These are phyloP conservation scores for Melanchra persicariae DNA, from an alignment of 2,888 invertebrate genomes.

Conservation along the genomic window DNA sequence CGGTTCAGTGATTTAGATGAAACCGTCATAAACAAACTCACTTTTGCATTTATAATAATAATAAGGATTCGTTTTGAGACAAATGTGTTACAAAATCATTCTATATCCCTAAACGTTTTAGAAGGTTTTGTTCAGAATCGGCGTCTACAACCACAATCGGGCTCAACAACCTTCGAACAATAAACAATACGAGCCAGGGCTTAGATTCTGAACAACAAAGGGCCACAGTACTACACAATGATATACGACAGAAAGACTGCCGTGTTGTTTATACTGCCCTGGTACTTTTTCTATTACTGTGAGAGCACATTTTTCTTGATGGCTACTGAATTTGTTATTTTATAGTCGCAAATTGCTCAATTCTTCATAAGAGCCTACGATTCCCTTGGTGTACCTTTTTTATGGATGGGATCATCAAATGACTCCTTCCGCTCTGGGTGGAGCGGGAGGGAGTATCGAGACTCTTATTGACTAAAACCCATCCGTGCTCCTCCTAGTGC, in stretches of 20 bases:
- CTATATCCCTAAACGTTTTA: conserved; percentile 21
- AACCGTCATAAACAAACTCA: too few relatives aligned
- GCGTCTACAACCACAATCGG: conserved; percentile 40
- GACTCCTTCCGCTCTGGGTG: too few relatives aligned
- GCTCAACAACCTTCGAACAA: conserved; percentile 61
- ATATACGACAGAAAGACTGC: conserved; percentile 20
- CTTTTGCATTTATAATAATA: too few relatives aligned
- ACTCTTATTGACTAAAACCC: too few relatives aligned
- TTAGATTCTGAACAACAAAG: conserved; percentile 51
- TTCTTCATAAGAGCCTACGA: neutral
- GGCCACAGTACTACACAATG: conserved; percentile 39
- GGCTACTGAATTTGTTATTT: conserved; percentile 14
- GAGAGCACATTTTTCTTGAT: conserved; percentile 17
- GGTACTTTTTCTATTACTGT: conserved; percentile 42
- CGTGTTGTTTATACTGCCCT: conserved; percentile 31
- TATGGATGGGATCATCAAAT: too few relatives aligned
- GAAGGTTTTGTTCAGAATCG: conserved; percentile 32
- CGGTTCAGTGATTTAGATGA: too few relatives aligned
- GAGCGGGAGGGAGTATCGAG: too few relatives aligned
- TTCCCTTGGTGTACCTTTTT: neutral
- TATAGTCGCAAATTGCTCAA: neutral
- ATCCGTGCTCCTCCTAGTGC: too few relatives aligned
- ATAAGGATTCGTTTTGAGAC: too few relatives aligned
- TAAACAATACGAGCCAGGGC: conserved; percentile 49
- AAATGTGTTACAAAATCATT: neutral